phyloP scores from a whole-genome alignment of 2,888 invertebrate species.

The Diogma glabrata region DNA sequence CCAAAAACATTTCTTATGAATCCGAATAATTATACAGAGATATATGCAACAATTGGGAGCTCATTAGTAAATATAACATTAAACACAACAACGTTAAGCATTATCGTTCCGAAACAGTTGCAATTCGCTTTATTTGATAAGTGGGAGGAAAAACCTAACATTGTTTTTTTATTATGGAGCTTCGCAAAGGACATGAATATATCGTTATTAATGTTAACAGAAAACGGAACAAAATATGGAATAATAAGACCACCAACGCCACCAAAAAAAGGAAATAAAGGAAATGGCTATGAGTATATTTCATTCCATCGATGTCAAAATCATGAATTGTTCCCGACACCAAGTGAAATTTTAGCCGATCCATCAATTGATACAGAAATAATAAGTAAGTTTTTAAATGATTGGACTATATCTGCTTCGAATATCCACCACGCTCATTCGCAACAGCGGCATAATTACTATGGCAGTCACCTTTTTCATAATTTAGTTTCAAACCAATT shows the following conservation, averaged over 20 bases:
- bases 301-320: conserved; percentile 39
- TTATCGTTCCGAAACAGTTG: conserved; percentile 32
- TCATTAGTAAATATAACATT: conserved; percentile 27
- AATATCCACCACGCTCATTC: too few relatives aligned
- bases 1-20: conserved; percentile 26
- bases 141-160: conserved; percentile 30
- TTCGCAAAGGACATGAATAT: conserved; percentile 31
- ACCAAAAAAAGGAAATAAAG: conserved; percentile 25
- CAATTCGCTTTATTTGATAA: conserved; percentile 29
- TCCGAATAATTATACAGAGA: conserved; percentile 26
- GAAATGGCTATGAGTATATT: conserved; percentile 29
- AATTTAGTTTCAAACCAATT: too few relatives aligned
- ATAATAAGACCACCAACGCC: conserved; percentile 31
- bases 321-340: conserved; percentile 49
- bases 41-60: conserved; percentile 25
- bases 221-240: conserved; percentile 27
- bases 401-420: too few relatives aligned
- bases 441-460: too few relatives aligned
- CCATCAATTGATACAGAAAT: conserved; percentile 42
- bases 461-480: too few relatives aligned
- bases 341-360: conserved; percentile 39
- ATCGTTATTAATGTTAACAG: conserved; percentile 28
- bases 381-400: conserved; percentile 40
- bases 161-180: conserved; percentile 29
- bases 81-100: conserved; percentile 29